Evolutionary conservation across 2,888 invertebrate genomes (phyloP).

Genomic region (Temnothorax unifasciatus): DNA sequence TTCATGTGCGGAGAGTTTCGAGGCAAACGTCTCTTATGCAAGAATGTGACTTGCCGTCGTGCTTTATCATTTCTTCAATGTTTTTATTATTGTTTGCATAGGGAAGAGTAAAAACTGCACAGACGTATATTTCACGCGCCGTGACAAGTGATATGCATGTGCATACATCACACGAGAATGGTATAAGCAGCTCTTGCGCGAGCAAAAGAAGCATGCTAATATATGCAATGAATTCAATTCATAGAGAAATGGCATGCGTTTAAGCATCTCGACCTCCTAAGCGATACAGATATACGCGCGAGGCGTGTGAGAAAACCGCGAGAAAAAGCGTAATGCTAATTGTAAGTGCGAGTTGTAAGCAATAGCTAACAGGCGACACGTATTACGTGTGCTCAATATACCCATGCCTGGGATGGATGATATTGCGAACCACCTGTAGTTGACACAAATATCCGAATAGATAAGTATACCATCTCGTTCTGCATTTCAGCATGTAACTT

Average conservation of each 20-base stretch:
- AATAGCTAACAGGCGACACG: neutral
- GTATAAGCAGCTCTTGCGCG: neutral
- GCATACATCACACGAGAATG: neutral
- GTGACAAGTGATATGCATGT: neutral
- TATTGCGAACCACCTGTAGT: neutral
- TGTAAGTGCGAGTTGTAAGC: slow-evolving; percentile 7
- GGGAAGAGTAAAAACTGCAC: neutral
- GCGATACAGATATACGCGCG: slow-evolving; percentile 3
- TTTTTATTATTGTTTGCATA: neutral
- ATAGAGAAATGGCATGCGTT: slow-evolving; percentile 10
- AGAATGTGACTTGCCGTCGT: neutral
- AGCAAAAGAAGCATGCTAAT: slow-evolving; percentile 16
- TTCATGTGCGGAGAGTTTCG: neutral
- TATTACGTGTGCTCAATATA: slow-evolving; percentile 17
- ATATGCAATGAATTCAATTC: slow-evolving; percentile 4
- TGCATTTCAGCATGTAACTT: neutral
- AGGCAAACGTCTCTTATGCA: neutral
- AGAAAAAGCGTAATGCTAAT: slow-evolving; percentile 22
- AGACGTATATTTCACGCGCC: neutral
- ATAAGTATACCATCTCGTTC: neutral
- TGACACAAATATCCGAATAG: neutral
- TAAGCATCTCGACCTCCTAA: slow-evolving; percentile 19
- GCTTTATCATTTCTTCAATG: neutral
- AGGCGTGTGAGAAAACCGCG: neutral
- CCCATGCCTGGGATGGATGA: neutral